Base-by-base conservation (phyloP, 1,140 invertebrate genomes). In the roundworm (Caenorhabditis elegans) region DNA sequence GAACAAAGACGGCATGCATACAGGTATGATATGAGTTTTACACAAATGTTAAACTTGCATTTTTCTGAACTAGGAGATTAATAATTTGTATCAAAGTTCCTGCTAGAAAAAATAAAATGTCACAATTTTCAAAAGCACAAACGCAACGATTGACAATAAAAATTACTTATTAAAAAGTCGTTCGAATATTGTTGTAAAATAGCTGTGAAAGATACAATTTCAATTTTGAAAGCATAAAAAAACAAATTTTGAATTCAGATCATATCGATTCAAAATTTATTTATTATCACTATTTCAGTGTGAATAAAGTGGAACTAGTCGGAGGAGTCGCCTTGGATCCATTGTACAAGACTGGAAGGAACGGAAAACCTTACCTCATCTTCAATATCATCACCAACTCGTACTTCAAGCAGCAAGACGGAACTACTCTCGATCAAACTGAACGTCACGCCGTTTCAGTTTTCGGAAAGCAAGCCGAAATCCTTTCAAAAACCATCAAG, bases 331-430 rank as follows among this genome's bases (percentile, higher is more conserved):
- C 82, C 3, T 15, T 22, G 24, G 76, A 78, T 19, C 83, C 83
- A 2, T 15, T 76, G 10, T 34, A 43, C 47, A 65, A 48, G 15
- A 43, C 22, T 19, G 82, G 36, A 1, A 82, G 79, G 46, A 80
- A 80, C 46, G 79, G 82, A 49, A 82, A 60, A 39, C 43, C 39
- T 5, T 84, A 60, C 51, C 39, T 65, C 22, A 46, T 80, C 15
- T 47, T 84, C 77, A 83, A 79, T 36, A 19, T 84, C 43, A 84
- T 84, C 77, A 84, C 83, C 48, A 84, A 84, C 51, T 39, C 48
- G 8, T 39, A 31, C 15, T 49, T 19, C 26, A 77, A 26, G 36
- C 46, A 48, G 26, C 76, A 48, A 26, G 49, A 49, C 31, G 76
- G 76, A 49, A 48, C 5, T 15, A 19, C 46, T 1, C 4, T 49